Conservation (phyloP, 2,113 vertebrate species). For the Monopterus albus region DNA sequence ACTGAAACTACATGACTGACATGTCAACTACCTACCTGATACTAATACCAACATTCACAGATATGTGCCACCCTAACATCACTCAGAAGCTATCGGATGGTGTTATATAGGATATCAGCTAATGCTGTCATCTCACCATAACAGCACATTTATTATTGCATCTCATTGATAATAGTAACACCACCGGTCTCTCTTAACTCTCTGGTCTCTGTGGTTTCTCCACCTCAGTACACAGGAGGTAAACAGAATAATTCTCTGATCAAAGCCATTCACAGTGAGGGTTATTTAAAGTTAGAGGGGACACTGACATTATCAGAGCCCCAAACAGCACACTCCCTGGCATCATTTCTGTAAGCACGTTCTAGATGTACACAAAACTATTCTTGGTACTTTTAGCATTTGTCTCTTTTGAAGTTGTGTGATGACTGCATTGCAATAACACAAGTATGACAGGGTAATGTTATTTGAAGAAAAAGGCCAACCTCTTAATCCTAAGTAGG, state of each 20-base stretch:
- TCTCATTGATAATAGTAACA: conserved; percentile 6
- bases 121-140: conserved; percentile 32
- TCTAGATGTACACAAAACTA: too few relatives aligned
- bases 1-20: conserved; percentile 33
- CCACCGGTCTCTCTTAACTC: background rate
- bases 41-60: conserved; percentile 45
- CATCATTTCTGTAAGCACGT: background rate
- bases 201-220: background rate
- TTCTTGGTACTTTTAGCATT: too few relatives aligned
- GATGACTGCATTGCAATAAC: background rate
- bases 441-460: background rate
- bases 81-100: conserved; percentile 33
- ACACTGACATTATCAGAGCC: too few relatives aligned
- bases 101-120: conserved; percentile 31
- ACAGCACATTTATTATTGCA: conserved; percentile 27
- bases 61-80: conserved; percentile 42
- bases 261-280: background rate
- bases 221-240: background rate
- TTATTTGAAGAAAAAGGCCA: background rate
- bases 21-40: conserved; percentile 31
- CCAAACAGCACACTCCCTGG: too few relatives aligned
- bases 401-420: background rate
- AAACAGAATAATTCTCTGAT: background rate
- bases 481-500: conserved; percentile 14
- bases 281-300: too few relatives aligned